phyloP scores from a whole-genome alignment of 2,888 invertebrate species.

The Macropis europaea region DNA sequence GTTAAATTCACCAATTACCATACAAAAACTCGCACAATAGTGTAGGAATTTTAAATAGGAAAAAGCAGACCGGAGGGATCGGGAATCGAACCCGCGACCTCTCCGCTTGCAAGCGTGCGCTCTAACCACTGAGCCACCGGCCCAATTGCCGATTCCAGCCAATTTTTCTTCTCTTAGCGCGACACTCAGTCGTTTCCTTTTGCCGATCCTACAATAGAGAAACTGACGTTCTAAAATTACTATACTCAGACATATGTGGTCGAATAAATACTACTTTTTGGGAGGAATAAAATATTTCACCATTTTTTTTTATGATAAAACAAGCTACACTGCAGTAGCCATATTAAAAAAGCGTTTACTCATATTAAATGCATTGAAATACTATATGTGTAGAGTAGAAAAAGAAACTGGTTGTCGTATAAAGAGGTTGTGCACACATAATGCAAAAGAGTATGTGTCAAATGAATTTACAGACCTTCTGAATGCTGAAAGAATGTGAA shows the following conservation, averaged over 20 bases:
- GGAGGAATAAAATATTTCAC: slow-evolving; percentile 42
- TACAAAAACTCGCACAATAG: background rate
- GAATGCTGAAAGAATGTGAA: slow-evolving; percentile 26
- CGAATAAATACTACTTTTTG: no score
- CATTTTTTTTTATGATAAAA: slow-evolving; percentile 42
- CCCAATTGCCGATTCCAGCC: no score
- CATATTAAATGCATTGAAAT: slow-evolving; percentile 26
- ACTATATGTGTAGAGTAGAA: slow-evolving; percentile 34
- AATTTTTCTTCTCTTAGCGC: no score
- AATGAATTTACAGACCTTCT: slow-evolving; percentile 31
- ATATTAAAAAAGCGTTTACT: slow-evolving; percentile 30
- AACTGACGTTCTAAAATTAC: slow-evolving; percentile 32
- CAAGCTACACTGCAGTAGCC: slow-evolving; percentile 22
- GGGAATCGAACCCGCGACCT: no score
- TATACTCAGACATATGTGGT: slow-evolving; percentile 52
- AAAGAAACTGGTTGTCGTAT: slow-evolving; percentile 33
- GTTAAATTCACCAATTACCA: slow-evolving; percentile 40
- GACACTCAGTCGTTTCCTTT: no score
- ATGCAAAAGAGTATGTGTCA: slow-evolving; percentile 44
- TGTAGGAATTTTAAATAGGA: no score
- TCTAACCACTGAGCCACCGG: no score
- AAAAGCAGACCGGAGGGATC: no score
- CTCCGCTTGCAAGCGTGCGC: no score
- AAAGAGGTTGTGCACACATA: slow-evolving; percentile 37
- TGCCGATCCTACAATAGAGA: no score